Base-by-base conservation (phyloP, 2,888 invertebrate genomes). In the Noctua janthe region DNA sequence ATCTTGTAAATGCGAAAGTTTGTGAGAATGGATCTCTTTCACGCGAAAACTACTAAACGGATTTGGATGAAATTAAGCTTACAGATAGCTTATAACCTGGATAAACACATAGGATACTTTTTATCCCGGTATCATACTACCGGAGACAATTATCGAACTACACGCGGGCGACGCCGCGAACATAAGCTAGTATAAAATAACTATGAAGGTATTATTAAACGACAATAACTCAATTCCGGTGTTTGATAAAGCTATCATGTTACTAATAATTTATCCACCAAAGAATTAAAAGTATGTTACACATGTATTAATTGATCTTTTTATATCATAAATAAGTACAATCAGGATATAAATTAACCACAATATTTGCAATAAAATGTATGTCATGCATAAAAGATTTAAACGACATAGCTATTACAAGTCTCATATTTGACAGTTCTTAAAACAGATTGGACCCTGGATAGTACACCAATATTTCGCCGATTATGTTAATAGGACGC, bases 201-300 rank as follows among this genome's bases (percentile, higher is more conserved):
- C 1, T 69, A 15, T 15, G 29, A 62, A 51, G 51, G 11, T 69
- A 73, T n/a, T 69, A 73, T n/a, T 29, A 7, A 51, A 59, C 1
- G 39, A 54, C 51, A 82, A 72, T 75, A 70, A 66, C 43, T 59
- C 69, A 39, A 73, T 80, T 73, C 78, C 64, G 64, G 43, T 74
- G 29, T 76, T 67, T 76, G 79, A 85, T 85, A 64, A 83, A 85
- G 84, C 39, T 70, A 83, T 87, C 71, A 76, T 39, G 29, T 15
- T 51, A 71, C 2, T 71, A 66, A 51, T 66, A 64, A n/a, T 17
- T 2, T 51, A 71, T 56, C 0, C 8, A 29, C 0, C 35, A 43
- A 54, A 70, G 87, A 83, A 87, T 85, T 62, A 13, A 54, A 80
- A 80, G 74, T 69, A 85, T 87, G 71, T 76, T 23, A 79, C 23